Evolutionary conservation across 2,113 vertebrate genomes (phyloP), one percentile per base, ranked within the genome.

Genomic region (Sinocyclocheilus anshuiensis): DNA sequence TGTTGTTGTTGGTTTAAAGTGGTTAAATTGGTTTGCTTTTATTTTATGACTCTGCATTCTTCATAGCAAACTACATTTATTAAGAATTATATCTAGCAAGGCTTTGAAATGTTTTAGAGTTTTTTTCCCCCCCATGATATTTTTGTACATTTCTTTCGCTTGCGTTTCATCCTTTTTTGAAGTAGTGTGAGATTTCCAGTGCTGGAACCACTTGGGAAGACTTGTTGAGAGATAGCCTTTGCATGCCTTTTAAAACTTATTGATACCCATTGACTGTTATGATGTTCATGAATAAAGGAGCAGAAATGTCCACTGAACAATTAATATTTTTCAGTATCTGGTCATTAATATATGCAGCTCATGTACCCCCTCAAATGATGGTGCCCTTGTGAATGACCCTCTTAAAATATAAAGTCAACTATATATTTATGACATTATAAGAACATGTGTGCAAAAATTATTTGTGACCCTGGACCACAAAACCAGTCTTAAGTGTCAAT

Each of bases 151-250:
- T 61, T 91, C 89, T 26, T 65, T 65, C 36, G 5, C 36, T 36
- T 36, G 36, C 5, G 36, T 36, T 36, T 36, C 36, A 36, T 36
- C 36, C 36, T 5, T 91, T 85, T 84, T 86, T 87, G 77, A 91
- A 84, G 91, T 80, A 84, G 88, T 91, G 90, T 89, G 87, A 94
- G 91, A 92, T 92, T 92, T 93, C 92, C 93, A 91, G 94, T 95
- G 95, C 92, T 95, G 95, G 94, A 92, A 94, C 93, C 94, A 93
- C 39, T 89, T 90, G 89, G 91, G 92, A 94, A 86, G 89, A 91
- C 87, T 85, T 89, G 89, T 83, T 77, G 90, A 90, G 90, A 90
- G 90, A 90, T 93, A 91, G 88, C 90, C 90, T 87, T 90, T 92
- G 92, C 95, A 95, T 96, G 96, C 95, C 89, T 92, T 91, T 85